These are phyloP conservation scores for Puntigrus tetrazona DNA, from an alignment of 2,113 vertebrate species.

Conservation along the genomic window DNA sequence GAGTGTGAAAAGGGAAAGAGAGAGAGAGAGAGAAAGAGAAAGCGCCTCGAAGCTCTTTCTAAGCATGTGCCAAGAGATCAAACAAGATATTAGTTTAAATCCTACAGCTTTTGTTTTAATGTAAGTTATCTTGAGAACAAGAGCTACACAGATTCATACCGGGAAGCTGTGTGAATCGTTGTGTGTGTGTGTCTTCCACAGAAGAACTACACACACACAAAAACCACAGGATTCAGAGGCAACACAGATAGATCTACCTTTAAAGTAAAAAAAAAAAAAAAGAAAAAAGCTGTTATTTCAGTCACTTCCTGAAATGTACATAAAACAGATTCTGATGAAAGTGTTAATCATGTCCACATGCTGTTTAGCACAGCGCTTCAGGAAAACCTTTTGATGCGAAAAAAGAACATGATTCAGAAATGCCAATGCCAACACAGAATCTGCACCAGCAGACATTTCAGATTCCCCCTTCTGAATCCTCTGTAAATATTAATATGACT, in stretches of 20 bases:
- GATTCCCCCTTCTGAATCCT: background rate
- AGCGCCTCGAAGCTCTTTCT: background rate
- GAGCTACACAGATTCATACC: background rate
- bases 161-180: background rate
- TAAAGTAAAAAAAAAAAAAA: background rate
- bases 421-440: background rate
- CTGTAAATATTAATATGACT: background rate
- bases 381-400: background rate
- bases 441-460: background rate
- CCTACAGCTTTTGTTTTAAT: constrained; percentile 34
- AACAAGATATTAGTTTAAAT: constrained; percentile 46
- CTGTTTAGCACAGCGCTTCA: background rate
- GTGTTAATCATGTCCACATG: background rate
- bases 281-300: background rate
- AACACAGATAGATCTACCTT: background rate
- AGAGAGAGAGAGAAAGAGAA: constrained; percentile 19
- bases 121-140: constrained; percentile 39
- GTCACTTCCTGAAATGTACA: background rate
- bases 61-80: constrained; percentile 28
- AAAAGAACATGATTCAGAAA: background rate
- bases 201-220: background rate
- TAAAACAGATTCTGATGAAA: constrained; percentile 1
- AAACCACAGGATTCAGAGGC: background rate
- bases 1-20: background rate
- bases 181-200: background rate